Evolutionary conservation across 1,140 invertebrate species (phyloP), one percentile per base, ranked within the genome.

Genomic region (Mylabris phalerata): DNA sequence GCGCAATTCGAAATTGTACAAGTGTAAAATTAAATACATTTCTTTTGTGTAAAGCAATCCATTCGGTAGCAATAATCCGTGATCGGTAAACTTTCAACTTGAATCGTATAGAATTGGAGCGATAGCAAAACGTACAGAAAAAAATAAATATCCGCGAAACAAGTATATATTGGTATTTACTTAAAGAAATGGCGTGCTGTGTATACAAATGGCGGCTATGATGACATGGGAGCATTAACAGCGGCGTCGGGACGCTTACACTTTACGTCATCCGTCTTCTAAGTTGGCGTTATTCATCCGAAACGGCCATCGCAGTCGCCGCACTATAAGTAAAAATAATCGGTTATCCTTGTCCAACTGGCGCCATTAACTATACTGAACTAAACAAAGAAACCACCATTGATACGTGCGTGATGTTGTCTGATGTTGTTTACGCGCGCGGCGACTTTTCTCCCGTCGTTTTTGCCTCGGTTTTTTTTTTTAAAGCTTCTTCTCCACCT

Each of bases 81-180:
- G 41, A 45, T 52, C 50, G 40, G 50, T 52, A 43, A 50, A 50
- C 47, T 27, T 5, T 32, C 32, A 5, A 32, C 32, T 4, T 32
- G 7, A 32, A 7, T 32, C 32, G 32, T 5, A 32, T 5, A 32
- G 32, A 32, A 5, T 5, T 7, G 32, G 7, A 4, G 4, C 13
- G 13, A 13, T 13, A 13, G 13, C 4, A 3, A 1, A 32, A 32
- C 7, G 32, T 32, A 7, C 32, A 32, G 50, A 46, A 54, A 24
- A 47, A 54, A 59, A 52, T 44, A 45, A 47, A 52, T 44, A 52
- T n/a, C 41, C 10, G 42, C 39, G 48, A 58, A 59, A 55, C 57
- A 59, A 55, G 50, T 52, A 50, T 59, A 55, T 59, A 59, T 59
- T 59, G 57, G 57, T 59, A 59, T 59, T 59, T 59, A 50, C 57